A percentile compares a stretch with the other conserved stretches of the same genome.
These are phyloP conservation scores for Agrochola lychnidis DNA, from an alignment of 2,888 invertebrate genomes.

Conservation along the genomic window DNA sequence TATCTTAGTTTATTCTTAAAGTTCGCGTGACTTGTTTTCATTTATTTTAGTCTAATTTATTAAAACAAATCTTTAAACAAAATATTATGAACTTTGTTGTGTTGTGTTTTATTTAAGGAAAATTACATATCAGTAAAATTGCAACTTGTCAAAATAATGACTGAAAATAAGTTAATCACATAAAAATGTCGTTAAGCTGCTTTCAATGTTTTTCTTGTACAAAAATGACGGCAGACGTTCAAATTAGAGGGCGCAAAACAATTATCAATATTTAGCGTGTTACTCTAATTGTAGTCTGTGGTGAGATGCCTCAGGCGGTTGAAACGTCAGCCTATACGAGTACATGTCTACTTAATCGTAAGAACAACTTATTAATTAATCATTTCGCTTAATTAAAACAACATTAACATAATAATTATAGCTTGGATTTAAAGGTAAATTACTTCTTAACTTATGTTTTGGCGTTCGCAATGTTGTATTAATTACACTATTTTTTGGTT, in stretches of 20 bases:
- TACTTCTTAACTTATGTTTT: conserved; percentile 55
- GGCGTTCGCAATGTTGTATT: conserved; percentile 55
- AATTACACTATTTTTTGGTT: conserved; percentile 53
- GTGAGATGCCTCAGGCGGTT: conserved; percentile 66
- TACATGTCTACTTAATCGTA: conserved; percentile 64
- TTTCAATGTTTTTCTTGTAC: conserved; percentile 71
- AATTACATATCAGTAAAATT: conserved; percentile 24
- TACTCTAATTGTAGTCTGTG: conserved; percentile 74
- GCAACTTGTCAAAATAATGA: conserved; percentile 52
- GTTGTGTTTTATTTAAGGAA: conserved; percentile 7
- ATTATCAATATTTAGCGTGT: conserved; percentile 80
- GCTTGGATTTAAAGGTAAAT: conserved; percentile 56
- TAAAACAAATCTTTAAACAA: conserved; percentile 18
- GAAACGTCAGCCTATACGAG: conserved; percentile 54
- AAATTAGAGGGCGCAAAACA: conserved; percentile 80
- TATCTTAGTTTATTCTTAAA: conserved; percentile 27
- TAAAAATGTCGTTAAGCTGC: conserved; percentile 60
- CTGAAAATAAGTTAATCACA: conserved; percentile 62
- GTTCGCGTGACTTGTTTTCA: conserved; percentile 32
- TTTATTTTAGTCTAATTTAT: conserved; percentile 17
- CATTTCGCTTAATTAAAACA: conserved; percentile 64
- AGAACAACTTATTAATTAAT: conserved; percentile 66
- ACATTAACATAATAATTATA: conserved; percentile 62
- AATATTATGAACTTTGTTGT: conserved; percentile 1
- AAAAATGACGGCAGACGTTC: conserved; percentile 57